Evolutionary conservation across 2,113 vertebrate genomes (phyloP).

Genomic region (Semicossyphus pulcher): DNA sequence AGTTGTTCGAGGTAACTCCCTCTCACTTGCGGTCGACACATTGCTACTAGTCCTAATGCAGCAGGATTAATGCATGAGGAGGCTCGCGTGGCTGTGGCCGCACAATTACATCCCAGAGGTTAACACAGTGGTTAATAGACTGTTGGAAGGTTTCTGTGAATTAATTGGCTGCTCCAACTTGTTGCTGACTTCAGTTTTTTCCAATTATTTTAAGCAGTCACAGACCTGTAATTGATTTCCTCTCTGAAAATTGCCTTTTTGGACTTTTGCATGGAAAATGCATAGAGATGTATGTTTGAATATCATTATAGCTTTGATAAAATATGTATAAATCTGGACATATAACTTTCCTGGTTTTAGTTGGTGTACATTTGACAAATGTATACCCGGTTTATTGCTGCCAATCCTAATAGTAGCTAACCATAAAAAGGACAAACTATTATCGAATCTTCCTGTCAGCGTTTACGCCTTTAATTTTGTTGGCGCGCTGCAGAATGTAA

Average conservation of each 20-base stretch:
- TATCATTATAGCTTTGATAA: background rate
- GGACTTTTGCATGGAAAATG: too few relatives aligned
- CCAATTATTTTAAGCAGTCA: background rate
- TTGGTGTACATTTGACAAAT: background rate
- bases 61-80: constrained; percentile 11
- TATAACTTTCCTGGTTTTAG: too few relatives aligned
- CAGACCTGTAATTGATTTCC: background rate
- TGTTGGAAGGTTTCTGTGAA: background rate
- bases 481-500: background rate
- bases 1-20: too few relatives aligned
- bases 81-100: background rate
- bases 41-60: background rate
- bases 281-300: background rate
- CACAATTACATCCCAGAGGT: constrained; percentile 5
- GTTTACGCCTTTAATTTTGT: background rate
- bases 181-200: background rate
- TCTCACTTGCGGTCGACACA: too few relatives aligned
- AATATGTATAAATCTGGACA: too few relatives aligned
- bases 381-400: background rate
- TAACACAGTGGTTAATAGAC: background rate
- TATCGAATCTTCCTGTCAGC: background rate
- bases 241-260: too few relatives aligned
- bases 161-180: background rate
- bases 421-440: background rate
- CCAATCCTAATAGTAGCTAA: background rate